Base-by-base conservation (phyloP, 2,888 invertebrate genomes). In the Ernsta delagoae region DNA sequence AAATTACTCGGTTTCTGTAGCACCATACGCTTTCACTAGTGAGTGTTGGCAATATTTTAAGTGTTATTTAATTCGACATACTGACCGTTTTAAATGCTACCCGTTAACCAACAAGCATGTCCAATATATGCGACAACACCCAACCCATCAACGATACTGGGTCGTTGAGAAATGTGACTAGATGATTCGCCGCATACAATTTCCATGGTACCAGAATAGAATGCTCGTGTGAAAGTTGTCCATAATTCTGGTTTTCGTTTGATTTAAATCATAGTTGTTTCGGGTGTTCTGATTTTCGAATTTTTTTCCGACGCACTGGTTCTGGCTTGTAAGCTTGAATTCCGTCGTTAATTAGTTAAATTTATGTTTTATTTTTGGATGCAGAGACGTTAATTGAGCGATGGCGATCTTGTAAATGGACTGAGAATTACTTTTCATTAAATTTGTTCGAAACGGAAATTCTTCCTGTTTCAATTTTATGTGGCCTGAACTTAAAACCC, bases 61-160 rank as follows among this genome's bases (percentile, higher is more conserved):
- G 79, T 83, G 80, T 88, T 88, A 86, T 86, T 88, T 86, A 88
- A 88, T 86, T 83, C 80, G 84, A 79, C 86, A 85, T 77, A 84
- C 82, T 89, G 83, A 84, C 86, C 87, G 79, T 79, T 78, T 81
- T 82, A 76, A 77, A 77, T 73, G 73, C 72, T 72, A 74, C 72
- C 54, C 68, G 48, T 68, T 57, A 68, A 61, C 74, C 71, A 77
- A 78, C 78, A 79, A 77, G 77, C 79, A 78, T 77, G 76, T 80
- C 60, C 75, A 79, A 80, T 79, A 79, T 83, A 82, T 79, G 80
- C 76, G 82, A 82, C 81, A 82, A 78, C 77, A 74, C 64, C 74
- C 73, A 72, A 74, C 70, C 63, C 54, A 53, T 6, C 39, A 73
- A n/a, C n/a, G 60, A 70, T 75, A 76, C 71, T 71, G 71, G 75